Conservation (phyloP, 2,113 vertebrate species). For the Prunella fulvescens region DNA sequence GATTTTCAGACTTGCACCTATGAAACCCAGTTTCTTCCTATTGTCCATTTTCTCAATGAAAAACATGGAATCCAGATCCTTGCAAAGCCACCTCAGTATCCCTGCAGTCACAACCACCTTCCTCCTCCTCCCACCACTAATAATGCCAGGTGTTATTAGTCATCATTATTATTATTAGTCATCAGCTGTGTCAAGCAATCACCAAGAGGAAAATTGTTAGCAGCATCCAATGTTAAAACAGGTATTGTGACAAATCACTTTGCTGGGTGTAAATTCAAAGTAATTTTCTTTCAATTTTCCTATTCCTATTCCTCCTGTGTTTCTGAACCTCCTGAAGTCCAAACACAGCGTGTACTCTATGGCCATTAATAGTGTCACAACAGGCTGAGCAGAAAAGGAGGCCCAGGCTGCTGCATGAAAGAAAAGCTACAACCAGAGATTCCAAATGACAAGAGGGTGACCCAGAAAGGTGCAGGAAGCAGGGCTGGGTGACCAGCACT, state of each 20-base stretch:
- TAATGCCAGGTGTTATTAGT: background rate
- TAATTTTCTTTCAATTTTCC: too few relatives aligned
- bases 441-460: background rate
- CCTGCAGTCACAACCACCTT: background rate
- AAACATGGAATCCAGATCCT: background rate
- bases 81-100: background rate
- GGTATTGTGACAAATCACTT: background rate
- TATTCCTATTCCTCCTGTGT: background rate
- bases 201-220: background rate
- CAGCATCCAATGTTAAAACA: background rate
- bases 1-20: background rate
- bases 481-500: background rate
- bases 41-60: background rate
- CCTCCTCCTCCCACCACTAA: background rate
- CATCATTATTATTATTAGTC: background rate
- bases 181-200: background rate
- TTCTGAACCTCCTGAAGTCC: background rate
- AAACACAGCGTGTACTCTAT: rapidly evolving
- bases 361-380: background rate
- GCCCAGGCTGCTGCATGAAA: background rate
- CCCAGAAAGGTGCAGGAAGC: rapidly evolving
- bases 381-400: background rate
- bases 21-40: background rate
- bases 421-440: background rate
- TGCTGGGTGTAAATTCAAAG: background rate